Conservation (phyloP, 2,113 vertebrate species). For the Xiphorhynchus elegans region DNA sequence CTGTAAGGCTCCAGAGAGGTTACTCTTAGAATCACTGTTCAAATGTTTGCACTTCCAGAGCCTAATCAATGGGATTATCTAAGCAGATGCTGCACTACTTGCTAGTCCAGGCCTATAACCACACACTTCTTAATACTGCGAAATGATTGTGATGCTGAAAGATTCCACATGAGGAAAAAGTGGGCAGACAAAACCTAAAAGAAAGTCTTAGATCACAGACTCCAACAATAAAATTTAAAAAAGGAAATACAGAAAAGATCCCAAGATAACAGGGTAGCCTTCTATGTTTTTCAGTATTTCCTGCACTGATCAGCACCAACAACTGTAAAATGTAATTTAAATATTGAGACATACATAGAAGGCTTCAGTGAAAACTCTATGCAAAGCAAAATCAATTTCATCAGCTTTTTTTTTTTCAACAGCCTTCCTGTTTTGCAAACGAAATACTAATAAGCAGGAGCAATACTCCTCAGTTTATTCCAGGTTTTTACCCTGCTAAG, state of each 20-base stretch:
- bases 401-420: not conserved
- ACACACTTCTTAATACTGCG: not conserved
- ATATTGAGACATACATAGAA: not conserved
- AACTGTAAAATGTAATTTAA: not conserved
- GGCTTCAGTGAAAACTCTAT: not conserved
- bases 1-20: not conserved
- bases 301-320: not conserved
- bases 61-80: not conserved
- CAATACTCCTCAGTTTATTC: not conserved
- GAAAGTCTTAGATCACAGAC: not conserved
- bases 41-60: slow-evolving; percentile 17
- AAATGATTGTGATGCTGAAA: rapidly evolving
- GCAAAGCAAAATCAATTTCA: not conserved
- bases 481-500: not conserved
- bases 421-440: not conserved
- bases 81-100: not conserved
- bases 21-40: not conserved
- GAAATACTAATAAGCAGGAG: not conserved
- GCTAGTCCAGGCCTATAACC: not conserved
- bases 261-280: not conserved
- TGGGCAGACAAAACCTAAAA: not conserved
- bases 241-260: not conserved
- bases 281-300: not conserved
- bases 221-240: not conserved
- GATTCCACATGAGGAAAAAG: not conserved